Base-by-base conservation (phyloP, 2,113 vertebrate genomes). In the Phrynocephalus versicolor region DNA sequence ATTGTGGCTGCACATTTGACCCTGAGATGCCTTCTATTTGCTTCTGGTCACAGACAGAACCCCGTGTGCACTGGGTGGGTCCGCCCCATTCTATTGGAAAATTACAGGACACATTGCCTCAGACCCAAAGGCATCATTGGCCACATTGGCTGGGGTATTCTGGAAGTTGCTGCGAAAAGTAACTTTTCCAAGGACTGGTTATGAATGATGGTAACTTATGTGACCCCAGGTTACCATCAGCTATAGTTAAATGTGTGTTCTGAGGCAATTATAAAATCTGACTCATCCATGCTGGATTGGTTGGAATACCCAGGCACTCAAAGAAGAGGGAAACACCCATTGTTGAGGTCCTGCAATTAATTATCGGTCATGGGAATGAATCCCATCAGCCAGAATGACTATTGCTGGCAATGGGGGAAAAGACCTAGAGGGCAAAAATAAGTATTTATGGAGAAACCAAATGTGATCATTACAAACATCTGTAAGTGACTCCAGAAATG, bases 291-390 rank as follows among this genome's bases (percentile, higher is more conserved):
- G 80, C 35, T 84, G 45, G 45, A 5, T 51, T 51, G 45, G 45
- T 51, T 51, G 45, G n/a, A 87, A 88, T 18, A 3, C 64, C 77
- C 60, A 91, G 89, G 82, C 91, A 88, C 84, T 41, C 75, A 75
- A 86, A 23, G 69, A 87, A 91, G 82, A 30, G 75, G 35, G 23
- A 82, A 87, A 35, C 3, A 18, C 72, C 90, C 74, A 35, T 73
- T 64, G 21, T 37, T 65, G 58, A 37, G 58, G n/a, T 58, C 69
- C 41, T 23, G 8, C 8, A 86, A 72, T 51, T 89, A 21, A 25
- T 81, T 83, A 82, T 87, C 83, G 35, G 8, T 35, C 81, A 41
- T 6, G 33, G 83, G 70, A 84, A 86, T 71, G 69, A 84, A 70
- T 77, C 79, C 45, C 45, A 10, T 86, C 78, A 39, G 73, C 19